phyloP scores from a whole-genome alignment of 1,140 invertebrate species.

The Atta cephalotes region DNA sequence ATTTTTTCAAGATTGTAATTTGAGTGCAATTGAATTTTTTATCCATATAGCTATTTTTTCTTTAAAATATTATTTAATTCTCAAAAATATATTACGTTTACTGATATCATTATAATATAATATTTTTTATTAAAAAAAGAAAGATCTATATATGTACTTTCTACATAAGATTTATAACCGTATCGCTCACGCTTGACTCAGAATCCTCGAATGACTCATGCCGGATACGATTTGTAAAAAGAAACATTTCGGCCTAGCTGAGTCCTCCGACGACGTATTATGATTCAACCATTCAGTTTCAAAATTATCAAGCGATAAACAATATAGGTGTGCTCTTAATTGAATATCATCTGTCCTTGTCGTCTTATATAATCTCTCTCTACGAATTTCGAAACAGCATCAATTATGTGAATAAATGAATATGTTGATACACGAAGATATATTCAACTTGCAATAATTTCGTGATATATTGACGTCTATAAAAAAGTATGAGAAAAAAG shows the following conservation, averaged over 20 bases:
- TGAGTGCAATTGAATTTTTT: not conserved
- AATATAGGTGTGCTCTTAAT: not conserved
- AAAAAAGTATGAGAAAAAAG: not conserved
- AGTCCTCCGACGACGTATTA: not conserved
- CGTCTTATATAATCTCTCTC: constrained; percentile 20
- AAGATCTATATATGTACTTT: not conserved
- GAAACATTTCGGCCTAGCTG: constrained; percentile 45
- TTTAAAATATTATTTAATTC: not conserved
- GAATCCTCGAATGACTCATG: constrained; percentile 61
- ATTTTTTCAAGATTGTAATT: not conserved
- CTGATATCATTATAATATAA: not conserved
- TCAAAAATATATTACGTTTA: not conserved
- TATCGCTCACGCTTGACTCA: constrained; percentile 3
- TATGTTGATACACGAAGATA: not conserved
- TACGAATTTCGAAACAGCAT: not conserved
- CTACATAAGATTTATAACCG: constrained; percentile 16
- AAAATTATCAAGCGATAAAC: constrained; percentile 47
- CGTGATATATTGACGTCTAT: not conserved
- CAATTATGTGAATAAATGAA: not conserved
- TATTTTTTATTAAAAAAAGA: not conserved
- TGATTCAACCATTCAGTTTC: constrained; percentile 9
- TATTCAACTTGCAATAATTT: constrained; percentile 3
- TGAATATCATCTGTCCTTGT: not conserved
- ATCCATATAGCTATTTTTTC: not conserved
- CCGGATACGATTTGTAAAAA: constrained; percentile 48